Percentiles rank a stretch among this genome's conserved stretches.
Conservation (phyloP, 2,113 vertebrate genomes). For the Petaurus breviceps region DNA sequence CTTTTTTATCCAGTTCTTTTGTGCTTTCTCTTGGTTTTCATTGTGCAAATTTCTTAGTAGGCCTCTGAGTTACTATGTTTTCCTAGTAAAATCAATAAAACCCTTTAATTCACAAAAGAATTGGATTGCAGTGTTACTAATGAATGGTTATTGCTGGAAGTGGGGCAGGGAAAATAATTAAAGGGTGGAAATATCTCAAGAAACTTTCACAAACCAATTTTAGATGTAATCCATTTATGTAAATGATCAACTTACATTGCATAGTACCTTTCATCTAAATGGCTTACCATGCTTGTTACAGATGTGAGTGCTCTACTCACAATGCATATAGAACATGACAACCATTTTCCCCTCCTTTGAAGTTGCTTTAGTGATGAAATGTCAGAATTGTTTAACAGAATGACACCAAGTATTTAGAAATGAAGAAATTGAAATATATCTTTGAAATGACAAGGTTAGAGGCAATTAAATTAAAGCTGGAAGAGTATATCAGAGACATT, state of each 20-base stretch:
- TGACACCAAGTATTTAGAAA: slow-evolving; percentile 37
- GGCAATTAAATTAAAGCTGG: background rate
- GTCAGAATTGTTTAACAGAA: slow-evolving; percentile 16
- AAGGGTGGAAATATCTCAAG: slow-evolving; percentile 51
- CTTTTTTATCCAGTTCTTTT: background rate
- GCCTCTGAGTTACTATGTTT: slow-evolving; percentile 50
- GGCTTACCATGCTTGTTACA: slow-evolving; percentile 46
- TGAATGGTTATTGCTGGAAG: slow-evolving; percentile 53
- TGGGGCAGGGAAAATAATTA: slow-evolving; percentile 61
- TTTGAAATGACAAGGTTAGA: background rate
- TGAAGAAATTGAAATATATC: slow-evolving; percentile 12
- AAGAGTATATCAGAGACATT: background rate
- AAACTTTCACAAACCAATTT: slow-evolving; percentile 50
- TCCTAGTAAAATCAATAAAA: slow-evolving; percentile 62
- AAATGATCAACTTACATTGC: slow-evolving; percentile 51
- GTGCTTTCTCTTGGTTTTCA: slow-evolving; percentile 26
- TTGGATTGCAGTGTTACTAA: slow-evolving; percentile 53
- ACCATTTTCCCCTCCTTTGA: slow-evolving; percentile 36
- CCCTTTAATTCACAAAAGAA: slow-evolving; percentile 63
- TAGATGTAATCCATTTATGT: slow-evolving; percentile 63
- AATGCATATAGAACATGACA: background rate
- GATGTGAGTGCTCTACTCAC: slow-evolving; percentile 16
- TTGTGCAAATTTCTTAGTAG: slow-evolving; percentile 27
- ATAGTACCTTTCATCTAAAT: slow-evolving; percentile 32
- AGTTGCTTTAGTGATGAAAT: slow-evolving; percentile 57